Conservation (phyloP, 2,797 vertebrate genomes). For the Hybognathus amarus region DNA sequence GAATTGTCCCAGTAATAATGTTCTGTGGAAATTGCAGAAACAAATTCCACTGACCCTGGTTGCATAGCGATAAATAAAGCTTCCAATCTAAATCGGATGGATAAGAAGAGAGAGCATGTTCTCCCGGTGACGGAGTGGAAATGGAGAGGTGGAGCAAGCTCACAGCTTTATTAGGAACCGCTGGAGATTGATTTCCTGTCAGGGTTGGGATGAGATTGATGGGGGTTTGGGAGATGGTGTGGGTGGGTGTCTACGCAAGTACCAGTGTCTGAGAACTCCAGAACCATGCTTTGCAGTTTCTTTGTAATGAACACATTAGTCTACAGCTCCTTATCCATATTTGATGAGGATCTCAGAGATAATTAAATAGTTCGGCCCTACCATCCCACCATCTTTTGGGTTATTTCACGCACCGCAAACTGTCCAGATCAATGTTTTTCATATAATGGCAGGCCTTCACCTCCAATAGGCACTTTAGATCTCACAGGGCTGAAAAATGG, state of each 20-base stretch:
- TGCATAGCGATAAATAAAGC: constrained; percentile 11
- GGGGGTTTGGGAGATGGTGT: constrained; percentile 37
- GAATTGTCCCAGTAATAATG: background rate
- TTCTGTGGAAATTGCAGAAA: background rate
- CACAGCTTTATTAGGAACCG: constrained; percentile 79
- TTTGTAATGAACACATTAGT: constrained; percentile 77
- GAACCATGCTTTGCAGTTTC: constrained; percentile 43
- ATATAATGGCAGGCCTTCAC: constrained; percentile 9
- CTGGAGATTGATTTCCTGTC: constrained; percentile 80
- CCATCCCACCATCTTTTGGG: constrained; percentile 9
- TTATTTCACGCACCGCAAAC: constrained; percentile 8
- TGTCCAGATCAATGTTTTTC: constrained; percentile 6
- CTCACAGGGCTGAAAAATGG: constrained; percentile 63
- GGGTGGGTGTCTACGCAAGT: constrained; percentile 8
- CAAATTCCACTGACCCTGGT: background rate
- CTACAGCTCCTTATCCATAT: constrained; percentile 74
- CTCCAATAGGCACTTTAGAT: constrained; percentile 42
- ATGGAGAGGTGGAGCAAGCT: constrained; percentile 64
- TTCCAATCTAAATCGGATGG: constrained; percentile 53
- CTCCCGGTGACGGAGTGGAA: constrained; percentile 6
- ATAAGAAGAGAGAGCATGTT: background rate
- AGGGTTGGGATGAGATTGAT: constrained; percentile 73
- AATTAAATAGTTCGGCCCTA: constrained; percentile 64
- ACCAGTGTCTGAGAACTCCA: constrained; percentile 51
- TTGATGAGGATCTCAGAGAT: constrained; percentile 76